Evolutionary conservation across 2,797 vertebrate genomes (phyloP), one percentile per base, ranked within the genome.

Genomic region (Falco naumanni): DNA sequence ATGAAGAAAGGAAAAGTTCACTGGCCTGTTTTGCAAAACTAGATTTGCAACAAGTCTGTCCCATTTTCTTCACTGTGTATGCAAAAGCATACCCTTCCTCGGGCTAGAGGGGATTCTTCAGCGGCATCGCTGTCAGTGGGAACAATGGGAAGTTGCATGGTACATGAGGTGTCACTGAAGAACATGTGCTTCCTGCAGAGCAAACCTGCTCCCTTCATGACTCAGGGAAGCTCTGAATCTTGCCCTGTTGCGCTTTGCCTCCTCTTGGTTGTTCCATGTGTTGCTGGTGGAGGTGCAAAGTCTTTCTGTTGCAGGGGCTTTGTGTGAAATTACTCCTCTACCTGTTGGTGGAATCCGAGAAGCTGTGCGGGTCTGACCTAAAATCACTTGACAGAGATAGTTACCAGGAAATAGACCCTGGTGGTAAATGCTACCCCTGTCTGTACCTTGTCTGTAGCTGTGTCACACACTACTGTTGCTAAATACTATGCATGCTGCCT

Each of bases 181-280:
- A 41, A 71, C 26, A 0, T 11, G 31, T 47, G 20, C 21, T 10
- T 61, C 47, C 86, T 72, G 31, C 29, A 59, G 66, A 87, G 39
- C 37, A 68, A 59, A 39, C 28, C 33, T 61, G 20, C 26, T 86
- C 33, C 22, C 18, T 33, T 57, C 31, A 1, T 14, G 47, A 26
- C 68, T 75, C 72, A 29, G 64, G 22, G 80, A 10, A 54, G 39
- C 3, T 11, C 48, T 75, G 72, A 22, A 8, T 68, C 26, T 90
- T 13, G 0, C 37, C 20, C 45, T 11, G 21, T 2, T 21, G 61
- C 43, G 37, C 26, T 85, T 74, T 82, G 14, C n/a, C 31, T 47
- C 33, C 39, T 88, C 69, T 43, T 8, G 2, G 22, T 2, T 68
- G 45, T n/a, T 37, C 60, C 16, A 0, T 1, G 0, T 15, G 21